Evolutionary conservation across 2,888 invertebrate species (phyloP), one percentile per base, ranked within the genome.

Genomic region (Tubulanus polymorphus): DNA sequence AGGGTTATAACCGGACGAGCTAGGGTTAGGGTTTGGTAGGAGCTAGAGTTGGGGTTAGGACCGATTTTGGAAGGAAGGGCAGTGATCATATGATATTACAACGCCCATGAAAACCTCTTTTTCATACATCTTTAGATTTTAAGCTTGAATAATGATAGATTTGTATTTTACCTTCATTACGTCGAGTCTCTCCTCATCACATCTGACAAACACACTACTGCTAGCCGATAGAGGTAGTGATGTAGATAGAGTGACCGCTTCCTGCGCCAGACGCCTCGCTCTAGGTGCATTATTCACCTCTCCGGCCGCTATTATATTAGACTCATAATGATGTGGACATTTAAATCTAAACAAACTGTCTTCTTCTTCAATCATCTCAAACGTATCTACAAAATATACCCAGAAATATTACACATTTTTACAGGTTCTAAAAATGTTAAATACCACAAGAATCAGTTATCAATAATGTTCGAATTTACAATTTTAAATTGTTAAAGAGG

Each of bases 191-290:
- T 94, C 93, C 60, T 91, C 88, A 82, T 94, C 94, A 80, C 92
- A 92, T 66, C 95, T 85, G 63, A 95, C 93, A 84, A 95, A 95
- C 61, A 95, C 94, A 63, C 91, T 91, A 77, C 92, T 92, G 79
- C 91, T 91, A 80, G 89, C 91, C 49, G 93, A 93, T 55, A 95
- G 85, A 62, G 95, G 95, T 71, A 95, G 84, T 65, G 90, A 90
- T 56, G 92, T 93, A 63, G 92, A 91, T 51, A 95, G 84, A 29
- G 94, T 94, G 61, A 93, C 93, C 46, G 93, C 90, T 81, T 95
- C 94, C 82, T 94, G 95, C 53, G 95, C 94, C 53, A 95, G 84
- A 23, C 95, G 86, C 79, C 93, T 91, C 68, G 93, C 89, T 63
- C 94, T 84, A 35, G 90, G 62, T 1, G 92, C 90, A 79, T 91